Base-by-base conservation (phyloP, 2,888 invertebrate species). In the Flexamia atlantica region DNA sequence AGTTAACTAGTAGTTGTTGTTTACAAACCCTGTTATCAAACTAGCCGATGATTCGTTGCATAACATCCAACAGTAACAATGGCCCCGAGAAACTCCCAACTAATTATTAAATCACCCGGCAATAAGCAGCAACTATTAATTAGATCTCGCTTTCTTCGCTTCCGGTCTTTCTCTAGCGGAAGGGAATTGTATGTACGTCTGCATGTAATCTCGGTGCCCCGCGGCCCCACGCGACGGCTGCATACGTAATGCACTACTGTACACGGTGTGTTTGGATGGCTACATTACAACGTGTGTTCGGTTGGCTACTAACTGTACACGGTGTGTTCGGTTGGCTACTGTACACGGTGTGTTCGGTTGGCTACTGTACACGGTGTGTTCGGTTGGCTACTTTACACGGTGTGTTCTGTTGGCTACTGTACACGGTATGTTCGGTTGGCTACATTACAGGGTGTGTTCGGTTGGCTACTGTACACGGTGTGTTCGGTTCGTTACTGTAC, bases 81-180 rank as follows among this genome's bases (percentile, higher is more conserved):
- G 72, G 4, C 72, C 23, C n/a, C n/a, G 36, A 72, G 40, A 36
- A 72, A 72, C 72, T 72, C 72, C 42, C 72, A 36, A 42, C 40
- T 40, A 40, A 72, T 72, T 72, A 72, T 72, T 72, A 72, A 36
- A 42, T 72, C 36, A 72, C 72, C 36, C 72, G 20, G 72, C 42
- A 72, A 72, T 72, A 72, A 72, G 40, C 42, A 25, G 23, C 12
- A 30, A 40, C 57, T 36, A 60, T 32, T 60, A 57, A 81, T 64
- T 57, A 57, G 60, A 50, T 42, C 60, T 60, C 36, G 50, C 81
- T 81, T 42, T 81, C 81, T 36, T 57, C 17, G 20, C 57, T 81
- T 64, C 64, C 81, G 57, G 60, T 40, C 53, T 81, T 57, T 79
- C 79, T 50, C 79, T 50, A 0, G 32, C 72, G 72, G 72, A 72